Evolutionary conservation across 2,797 vertebrate genomes (phyloP).

Genomic region (Holocentrus rufus): DNA sequence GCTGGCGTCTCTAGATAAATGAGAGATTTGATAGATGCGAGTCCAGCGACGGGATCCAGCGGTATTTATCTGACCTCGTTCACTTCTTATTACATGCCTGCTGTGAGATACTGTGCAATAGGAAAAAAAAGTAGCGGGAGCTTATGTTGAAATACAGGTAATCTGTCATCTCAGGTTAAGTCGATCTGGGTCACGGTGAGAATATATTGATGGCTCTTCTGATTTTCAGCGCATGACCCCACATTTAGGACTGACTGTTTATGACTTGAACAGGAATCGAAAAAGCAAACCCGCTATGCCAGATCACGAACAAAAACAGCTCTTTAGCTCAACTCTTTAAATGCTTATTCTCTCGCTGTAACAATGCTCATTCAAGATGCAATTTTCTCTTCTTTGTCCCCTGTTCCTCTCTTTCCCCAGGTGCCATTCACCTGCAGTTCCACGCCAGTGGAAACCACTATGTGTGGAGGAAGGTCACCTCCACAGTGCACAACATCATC

Average conservation of each 20-base stretch:
- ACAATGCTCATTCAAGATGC: background rate
- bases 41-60: constrained; percentile 13
- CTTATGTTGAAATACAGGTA: constrained; percentile 29
- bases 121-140: constrained; percentile 21
- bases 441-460: constrained; percentile 95
- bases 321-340: constrained; percentile 7
- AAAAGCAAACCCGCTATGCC: constrained; percentile 20
- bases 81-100: constrained; percentile 8
- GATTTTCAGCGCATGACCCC: constrained; percentile 9
- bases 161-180: constrained; percentile 29
- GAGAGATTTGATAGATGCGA: constrained; percentile 43
- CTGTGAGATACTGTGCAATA: constrained; percentile 23
- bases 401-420: constrained; percentile 70
- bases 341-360: constrained; percentile 24
- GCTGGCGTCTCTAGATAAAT: constrained; percentile 51
- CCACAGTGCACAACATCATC: constrained; percentile 99
- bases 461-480: constrained; percentile 97
- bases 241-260: constrained; percentile 10
- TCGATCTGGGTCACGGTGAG: constrained; percentile 13
- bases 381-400: background rate
- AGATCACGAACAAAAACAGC: constrained; percentile 5
- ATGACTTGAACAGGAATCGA: constrained; percentile 5
- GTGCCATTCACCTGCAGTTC: constrained; percentile 95
- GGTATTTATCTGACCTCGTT: constrained; percentile 37
- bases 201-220: background rate